These are phyloP conservation scores for Stictocephala bisonia DNA, from an alignment of 2,888 invertebrate genomes.

Conservation along the genomic window DNA sequence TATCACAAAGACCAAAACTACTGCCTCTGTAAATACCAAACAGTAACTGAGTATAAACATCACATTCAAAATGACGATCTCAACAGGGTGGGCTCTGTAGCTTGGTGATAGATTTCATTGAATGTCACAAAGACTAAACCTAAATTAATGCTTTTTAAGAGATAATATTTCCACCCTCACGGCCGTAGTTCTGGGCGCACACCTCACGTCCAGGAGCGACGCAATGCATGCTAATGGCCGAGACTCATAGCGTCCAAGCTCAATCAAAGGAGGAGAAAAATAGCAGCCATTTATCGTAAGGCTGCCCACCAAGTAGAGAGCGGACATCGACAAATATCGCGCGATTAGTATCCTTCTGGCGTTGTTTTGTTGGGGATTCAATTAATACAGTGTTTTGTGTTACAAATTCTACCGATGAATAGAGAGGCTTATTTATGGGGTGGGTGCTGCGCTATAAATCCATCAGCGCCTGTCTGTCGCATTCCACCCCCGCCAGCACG, in stretches of 20 bases:
- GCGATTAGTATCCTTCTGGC: slow-evolving; percentile 38
- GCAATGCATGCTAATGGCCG: slow-evolving; percentile 4
- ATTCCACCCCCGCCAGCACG: slow-evolving; percentile 18
- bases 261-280: slow-evolving; percentile 32
- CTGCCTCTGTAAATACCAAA: too few relatives aligned
- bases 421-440: slow-evolving; percentile 9
- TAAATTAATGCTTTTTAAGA: too few relatives aligned
- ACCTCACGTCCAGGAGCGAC: slow-evolving; percentile 10
- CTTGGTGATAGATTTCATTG: too few relatives aligned
- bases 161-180: too few relatives aligned
- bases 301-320: slow-evolving; percentile 17
- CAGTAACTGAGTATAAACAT: too few relatives aligned
- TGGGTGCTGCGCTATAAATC: slow-evolving; percentile 24
- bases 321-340: slow-evolving; percentile 26
- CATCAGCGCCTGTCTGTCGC: slow-evolving; percentile 26
- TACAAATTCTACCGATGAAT: slow-evolving; percentile 26
- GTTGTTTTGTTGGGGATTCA: slow-evolving; percentile 47
- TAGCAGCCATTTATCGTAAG: slow-evolving; percentile 8
- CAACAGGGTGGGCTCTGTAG: too few relatives aligned
- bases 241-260: slow-evolving; percentile 15
- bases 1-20: too few relatives aligned
- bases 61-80: too few relatives aligned
- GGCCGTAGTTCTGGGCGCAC: too few relatives aligned
- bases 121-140: too few relatives aligned
- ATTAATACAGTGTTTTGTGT: slow-evolving; percentile 48